Base-by-base conservation (phyloP, 2,888 invertebrate genomes). In the Philhelius pedissequus region DNA sequence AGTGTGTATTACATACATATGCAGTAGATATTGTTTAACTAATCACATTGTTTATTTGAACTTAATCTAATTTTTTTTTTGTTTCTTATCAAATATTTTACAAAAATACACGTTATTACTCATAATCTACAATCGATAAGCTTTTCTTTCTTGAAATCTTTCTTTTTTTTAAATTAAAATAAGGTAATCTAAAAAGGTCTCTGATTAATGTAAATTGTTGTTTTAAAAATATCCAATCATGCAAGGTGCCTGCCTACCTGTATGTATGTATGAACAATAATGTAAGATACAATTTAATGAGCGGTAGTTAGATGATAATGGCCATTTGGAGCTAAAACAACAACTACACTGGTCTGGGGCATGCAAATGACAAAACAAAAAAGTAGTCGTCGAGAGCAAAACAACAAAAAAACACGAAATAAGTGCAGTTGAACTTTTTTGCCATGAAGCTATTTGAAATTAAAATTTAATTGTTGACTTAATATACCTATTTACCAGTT, bases 381-480 rank as follows among this genome's bases (percentile, higher is more conserved):
- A 73, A 75, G 56, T 35, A 56, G 69, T 54, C 40, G 45, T 54
- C 11, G 15, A 40, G 27, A 60, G 70, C 25, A 58, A 62, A 35
- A 15, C 40, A 62, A 45, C 11, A 45, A 62, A 27, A 60, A 43
- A 77, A 78, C 45, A 50, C 50, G 43, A 79, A 84, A 80, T 75
- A 60, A 84, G 79, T 76, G 80, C 75, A 80, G 66, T 76, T 84
- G 66, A 80, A 68, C 68, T 84, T 80, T 79, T 80, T 80, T 80
- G 69, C 74, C 74, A 66, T 75, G 52, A 71, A 79, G 69, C 58
- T 60, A 79, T 84, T 84, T 79, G 70, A 84, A 84, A 79, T 84
- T 79, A 75, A 84, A 84, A 84, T 73, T 58, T 84, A 84, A 84
- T 84, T 79, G 70, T 80, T 60, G 69, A 71, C 79, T 70, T 70